phyloP scores from a whole-genome alignment of 2,888 invertebrate genomes.

The Mayetiola destructor region DNA sequence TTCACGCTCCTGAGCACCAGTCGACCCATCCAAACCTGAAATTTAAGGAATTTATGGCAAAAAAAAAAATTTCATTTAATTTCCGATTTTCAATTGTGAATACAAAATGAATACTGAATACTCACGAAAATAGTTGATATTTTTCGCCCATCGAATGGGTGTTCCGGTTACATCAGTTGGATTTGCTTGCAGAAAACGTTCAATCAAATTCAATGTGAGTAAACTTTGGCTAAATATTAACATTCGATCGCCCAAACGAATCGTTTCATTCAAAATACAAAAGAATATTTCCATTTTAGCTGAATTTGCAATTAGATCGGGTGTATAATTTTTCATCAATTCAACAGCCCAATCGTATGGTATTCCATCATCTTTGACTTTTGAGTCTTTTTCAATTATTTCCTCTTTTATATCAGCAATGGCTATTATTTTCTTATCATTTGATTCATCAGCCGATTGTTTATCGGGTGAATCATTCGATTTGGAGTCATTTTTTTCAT shows the following conservation, averaged over 20 bases:
- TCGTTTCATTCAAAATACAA: slow-evolving; percentile 77
- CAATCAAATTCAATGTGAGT: slow-evolving; percentile 86
- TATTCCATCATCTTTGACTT: slow-evolving; percentile 59
- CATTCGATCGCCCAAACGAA: slow-evolving; percentile 75
- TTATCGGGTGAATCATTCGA: neutral
- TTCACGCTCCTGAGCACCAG: slow-evolving; percentile 85
- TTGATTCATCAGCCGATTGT: neutral
- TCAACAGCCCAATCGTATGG: slow-evolving; percentile 82
- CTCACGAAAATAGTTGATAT: slow-evolving; percentile 81
- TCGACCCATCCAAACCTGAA: slow-evolving; percentile 93
- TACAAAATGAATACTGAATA: slow-evolving; percentile 23
- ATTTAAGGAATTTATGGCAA: neutral
- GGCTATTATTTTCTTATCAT: slow-evolving; percentile 15
- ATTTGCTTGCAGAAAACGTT: slow-evolving; percentile 73
- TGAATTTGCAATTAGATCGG: slow-evolving; percentile 82
- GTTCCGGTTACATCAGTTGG: slow-evolving; percentile 46
- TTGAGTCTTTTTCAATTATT: slow-evolving; percentile 39
- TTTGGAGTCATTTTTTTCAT: neutral
- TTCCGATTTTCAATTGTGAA: neutral
- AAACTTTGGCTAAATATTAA: slow-evolving; percentile 93
- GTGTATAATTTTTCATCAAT: slow-evolving; percentile 67
- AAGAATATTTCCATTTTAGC: slow-evolving; percentile 92
- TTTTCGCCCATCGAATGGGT: slow-evolving; percentile 66
- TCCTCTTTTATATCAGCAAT: slow-evolving; percentile 42
- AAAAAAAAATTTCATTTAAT: neutral